Base-by-base conservation (phyloP, 2,888 invertebrate species). In the Cremastobaeus sp. region DNA sequence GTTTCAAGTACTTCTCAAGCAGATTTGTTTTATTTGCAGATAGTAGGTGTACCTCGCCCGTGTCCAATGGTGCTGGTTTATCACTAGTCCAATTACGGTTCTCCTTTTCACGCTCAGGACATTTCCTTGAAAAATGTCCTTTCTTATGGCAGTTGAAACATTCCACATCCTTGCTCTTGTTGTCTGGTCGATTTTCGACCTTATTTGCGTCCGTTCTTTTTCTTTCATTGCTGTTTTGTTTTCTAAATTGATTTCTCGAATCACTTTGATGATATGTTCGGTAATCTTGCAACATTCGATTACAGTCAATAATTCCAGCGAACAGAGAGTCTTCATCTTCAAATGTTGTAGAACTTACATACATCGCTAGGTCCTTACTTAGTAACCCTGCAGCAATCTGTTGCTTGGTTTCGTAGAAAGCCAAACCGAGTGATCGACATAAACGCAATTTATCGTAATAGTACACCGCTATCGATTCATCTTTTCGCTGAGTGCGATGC, bases 371-470 rank as follows among this genome's bases (percentile, higher is more conserved):
- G 9, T 73, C 52, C 50, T 54, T 30, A 9, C 60, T 57, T 1
- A 32, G 12, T 1, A 76, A 11, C 3, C 68, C 74, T 11, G 52
- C 39, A 2, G 70, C 37, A 8, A 76, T 39, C 39, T 75, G 71
- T 11, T 60, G 32, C 8, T 69, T 37, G 0, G 57, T 43, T 11
- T 76, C 54, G 0, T 32, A 35, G 14, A 72, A 65, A 9, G 48
- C n/a, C 3, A 76, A 21, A 0, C 43, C 28, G 2, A 76, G 39
- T 30, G 35, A 15, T 5, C 45, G 66, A 30, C 66, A 71, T 6
- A 73, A 43, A 28, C 45, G 59, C 2, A 68, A 64, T 34, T 77
- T 75, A 1, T 70, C 68, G 12, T 60, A 35, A 45, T 48, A 76
- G 34, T 77, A 74, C 1, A 62, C 37, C 0, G 59, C 37, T 2